These are phyloP conservation scores for Drosophila grimshawi DNA, from an alignment of 1,140 invertebrate species.

Conservation along the genomic window DNA sequence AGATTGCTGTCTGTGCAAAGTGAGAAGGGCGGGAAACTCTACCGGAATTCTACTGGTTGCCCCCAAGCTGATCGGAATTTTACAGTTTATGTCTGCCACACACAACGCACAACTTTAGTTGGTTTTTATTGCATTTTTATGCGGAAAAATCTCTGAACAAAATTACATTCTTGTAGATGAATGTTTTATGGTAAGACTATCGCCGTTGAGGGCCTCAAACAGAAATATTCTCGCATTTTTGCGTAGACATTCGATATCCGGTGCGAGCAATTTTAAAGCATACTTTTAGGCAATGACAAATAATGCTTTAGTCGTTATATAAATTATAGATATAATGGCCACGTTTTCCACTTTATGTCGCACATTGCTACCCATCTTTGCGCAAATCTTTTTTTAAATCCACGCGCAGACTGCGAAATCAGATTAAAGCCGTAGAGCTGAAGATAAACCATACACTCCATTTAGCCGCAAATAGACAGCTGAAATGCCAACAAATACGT, in stretches of 20 bases:
- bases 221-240: conserved; percentile 33
- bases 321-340: conserved; percentile 64
- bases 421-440: conserved; percentile 21
- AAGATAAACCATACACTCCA: conserved; percentile 35
- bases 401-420: conserved; percentile 7
- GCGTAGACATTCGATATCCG: conserved; percentile 44
- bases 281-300: conserved; percentile 47
- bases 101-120: background rate
- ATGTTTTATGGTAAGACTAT: background rate
- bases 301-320: conserved; percentile 53
- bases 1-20: background rate
- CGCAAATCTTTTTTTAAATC: conserved; percentile 35
- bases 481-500: conserved; percentile 33
- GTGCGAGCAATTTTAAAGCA: conserved; percentile 46
- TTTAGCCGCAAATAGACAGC: background rate
- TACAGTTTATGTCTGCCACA: conserved; percentile 35
- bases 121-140: conserved; percentile 11
- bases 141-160: conserved; percentile 26
- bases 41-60: background rate
- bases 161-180: conserved; percentile 4
- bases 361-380: conserved; percentile 23
- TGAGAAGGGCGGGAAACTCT: background rate
- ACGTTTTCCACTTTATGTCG: conserved; percentile 2
- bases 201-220: background rate
- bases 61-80: conserved; percentile 26